phyloP scores from a whole-genome alignment of 2,113 vertebrate species.

The Mormyrus iriodes region DNA sequence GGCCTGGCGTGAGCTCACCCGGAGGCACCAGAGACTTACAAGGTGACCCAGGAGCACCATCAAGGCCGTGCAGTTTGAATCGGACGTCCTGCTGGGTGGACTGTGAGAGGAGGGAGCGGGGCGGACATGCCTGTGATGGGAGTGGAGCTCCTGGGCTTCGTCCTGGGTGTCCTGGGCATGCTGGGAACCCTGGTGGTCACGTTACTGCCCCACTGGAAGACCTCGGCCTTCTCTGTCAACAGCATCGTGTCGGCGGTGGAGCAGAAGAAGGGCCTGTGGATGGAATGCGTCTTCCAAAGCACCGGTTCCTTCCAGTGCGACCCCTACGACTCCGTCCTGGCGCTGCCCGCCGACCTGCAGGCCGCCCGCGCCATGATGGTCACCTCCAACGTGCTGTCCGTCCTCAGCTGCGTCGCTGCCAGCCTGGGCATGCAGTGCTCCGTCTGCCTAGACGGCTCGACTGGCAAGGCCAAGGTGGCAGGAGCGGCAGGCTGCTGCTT shows the following conservation, averaged over 20 bases:
- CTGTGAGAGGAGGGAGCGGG: not conserved
- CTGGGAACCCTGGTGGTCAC: conserved; percentile 76
- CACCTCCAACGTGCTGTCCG: conserved; percentile 75
- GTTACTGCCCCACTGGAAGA: conserved; percentile 82
- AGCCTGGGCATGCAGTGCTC: conserved; percentile 88
- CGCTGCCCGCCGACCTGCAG: conserved; percentile 74
- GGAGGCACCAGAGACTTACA: not conserved
- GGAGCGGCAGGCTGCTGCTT: conserved; percentile 68
- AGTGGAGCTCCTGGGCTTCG: conserved; percentile 82
- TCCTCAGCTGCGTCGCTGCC: conserved; percentile 63
- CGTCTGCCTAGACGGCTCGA: conserved; percentile 68
- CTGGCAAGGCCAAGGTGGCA: conserved; percentile 69
- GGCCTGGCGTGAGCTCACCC: not conserved
- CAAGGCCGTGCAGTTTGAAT: not conserved
- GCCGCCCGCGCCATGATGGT: conserved; percentile 89
- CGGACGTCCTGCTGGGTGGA: not conserved
- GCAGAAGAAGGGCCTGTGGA: conserved; percentile 90
- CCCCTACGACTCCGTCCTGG: conserved; percentile 89
- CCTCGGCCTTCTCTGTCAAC: conserved; percentile 78
- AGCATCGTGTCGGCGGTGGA: conserved; percentile 85
- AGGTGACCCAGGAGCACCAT: not conserved
- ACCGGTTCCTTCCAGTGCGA: conserved; percentile 93
- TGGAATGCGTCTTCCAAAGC: conserved; percentile 91
- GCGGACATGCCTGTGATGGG: conserved; percentile 72
- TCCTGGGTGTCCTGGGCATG: conserved; percentile 76